These are phyloP conservation scores for Gavialis gangeticus DNA, from an alignment of 2,113 vertebrate species.

Conservation along the genomic window DNA sequence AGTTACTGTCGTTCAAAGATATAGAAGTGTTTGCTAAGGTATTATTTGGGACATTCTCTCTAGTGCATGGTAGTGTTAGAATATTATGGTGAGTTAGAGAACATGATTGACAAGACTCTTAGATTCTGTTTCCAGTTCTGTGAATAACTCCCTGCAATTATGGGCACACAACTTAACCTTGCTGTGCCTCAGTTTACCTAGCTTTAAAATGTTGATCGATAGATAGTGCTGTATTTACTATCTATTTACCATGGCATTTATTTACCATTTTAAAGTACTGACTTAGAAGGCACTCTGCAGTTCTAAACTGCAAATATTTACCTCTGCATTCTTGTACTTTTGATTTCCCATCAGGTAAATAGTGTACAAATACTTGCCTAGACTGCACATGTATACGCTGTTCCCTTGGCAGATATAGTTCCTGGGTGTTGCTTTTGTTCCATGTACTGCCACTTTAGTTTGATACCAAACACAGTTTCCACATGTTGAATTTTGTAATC, in stretches of 20 bases:
- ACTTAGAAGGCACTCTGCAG: not conserved
- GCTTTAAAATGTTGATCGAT: too few species aligned
- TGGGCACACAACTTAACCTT: not conserved
- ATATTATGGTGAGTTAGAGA: not conserved
- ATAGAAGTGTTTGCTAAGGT: not conserved
- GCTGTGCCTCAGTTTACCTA: not conserved
- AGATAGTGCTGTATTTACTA: too few species aligned
- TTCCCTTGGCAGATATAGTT: not conserved
- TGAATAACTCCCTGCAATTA: not conserved
- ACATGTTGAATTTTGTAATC: not conserved
- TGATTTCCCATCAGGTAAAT: not conserved
- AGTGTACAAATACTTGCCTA: not conserved
- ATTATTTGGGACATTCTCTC: not conserved
- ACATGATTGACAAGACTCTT: not conserved
- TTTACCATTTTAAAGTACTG: too few species aligned
- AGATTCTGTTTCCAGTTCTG: not conserved
- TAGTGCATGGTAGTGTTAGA: not conserved
- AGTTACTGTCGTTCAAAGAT: not conserved
- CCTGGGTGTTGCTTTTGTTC: slow-evolving; percentile 18
- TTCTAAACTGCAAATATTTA: not conserved
- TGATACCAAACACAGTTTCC: not conserved
- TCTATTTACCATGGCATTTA: too few species aligned
- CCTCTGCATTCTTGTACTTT: not conserved
- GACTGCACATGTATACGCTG: not conserved
- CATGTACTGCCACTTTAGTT: not conserved